A percentile compares a stretch with the other conserved stretches of the same genome.
Conservation (phyloP, 1,140 invertebrate genomes). For the Polyergus mexicanus region DNA sequence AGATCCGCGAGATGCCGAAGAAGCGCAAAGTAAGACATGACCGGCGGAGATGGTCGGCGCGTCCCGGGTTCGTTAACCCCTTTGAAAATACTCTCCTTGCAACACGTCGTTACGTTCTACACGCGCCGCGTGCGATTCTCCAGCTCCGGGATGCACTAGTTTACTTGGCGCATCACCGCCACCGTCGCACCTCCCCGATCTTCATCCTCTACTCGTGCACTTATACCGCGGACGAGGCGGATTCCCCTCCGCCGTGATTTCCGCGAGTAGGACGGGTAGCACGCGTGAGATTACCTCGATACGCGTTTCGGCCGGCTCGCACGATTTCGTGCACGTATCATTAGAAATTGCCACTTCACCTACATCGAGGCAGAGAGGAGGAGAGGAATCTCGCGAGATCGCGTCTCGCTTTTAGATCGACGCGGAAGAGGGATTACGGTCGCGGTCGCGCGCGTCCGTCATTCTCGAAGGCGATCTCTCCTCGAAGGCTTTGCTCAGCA, state of each 20-base stretch:
- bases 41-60: constrained; percentile 77
- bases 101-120: constrained; percentile 83
- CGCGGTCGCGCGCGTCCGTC: constrained; percentile 47
- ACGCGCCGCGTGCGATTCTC: constrained; percentile 71
- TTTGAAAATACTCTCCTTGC: constrained; percentile 85
- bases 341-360: constrained; percentile 83
- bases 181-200: constrained; percentile 48
- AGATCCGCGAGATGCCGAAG: constrained; percentile 31
- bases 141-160: constrained; percentile 83
- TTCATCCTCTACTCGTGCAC: constrained; percentile 47
- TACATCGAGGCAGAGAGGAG: constrained; percentile 76
- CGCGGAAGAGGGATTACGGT: constrained; percentile 69
- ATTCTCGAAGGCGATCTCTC: constrained; percentile 32
- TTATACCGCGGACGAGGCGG: neutral
- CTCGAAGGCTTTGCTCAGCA: neutral
- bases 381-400: constrained; percentile 63
- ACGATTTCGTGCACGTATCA: constrained; percentile 68
- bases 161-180: constrained; percentile 80
- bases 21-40: constrained; percentile 81
- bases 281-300: constrained; percentile 40
- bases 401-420: constrained; percentile 61
- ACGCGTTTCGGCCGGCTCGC: constrained; percentile 50
- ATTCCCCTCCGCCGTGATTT: neutral
- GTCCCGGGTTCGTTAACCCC: constrained; percentile 82
- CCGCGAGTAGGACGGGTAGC: neutral